These are phyloP conservation scores for Zaprionus tsacasi DNA, from an alignment of 1,140 invertebrate genomes.

Conservation along the genomic window DNA sequence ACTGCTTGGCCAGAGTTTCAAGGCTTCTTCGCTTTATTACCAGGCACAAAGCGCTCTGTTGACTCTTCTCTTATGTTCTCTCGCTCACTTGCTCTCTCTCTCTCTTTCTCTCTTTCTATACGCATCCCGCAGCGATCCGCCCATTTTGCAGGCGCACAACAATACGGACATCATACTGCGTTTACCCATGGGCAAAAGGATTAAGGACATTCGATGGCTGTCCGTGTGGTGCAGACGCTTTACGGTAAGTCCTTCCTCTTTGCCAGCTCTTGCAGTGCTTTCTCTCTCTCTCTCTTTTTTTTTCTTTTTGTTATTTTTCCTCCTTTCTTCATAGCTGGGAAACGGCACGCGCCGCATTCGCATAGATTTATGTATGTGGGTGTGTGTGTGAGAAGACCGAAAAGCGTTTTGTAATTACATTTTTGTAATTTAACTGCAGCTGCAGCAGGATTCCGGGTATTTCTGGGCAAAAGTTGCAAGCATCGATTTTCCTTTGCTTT, in stretches of 20 bases:
- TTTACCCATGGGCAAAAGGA: conserved; percentile 91
- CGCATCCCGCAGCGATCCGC: conserved; percentile 88
- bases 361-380: conserved; percentile 58
- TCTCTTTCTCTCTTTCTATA: conserved; percentile 26
- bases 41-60: conserved; percentile 7
- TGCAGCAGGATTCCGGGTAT: conserved; percentile 23
- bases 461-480: conserved; percentile 21
- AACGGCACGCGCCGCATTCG: conserved; percentile 66
- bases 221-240: conserved; percentile 95
- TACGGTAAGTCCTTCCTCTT: conserved; percentile 88
- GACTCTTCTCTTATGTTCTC: conserved; percentile 18
- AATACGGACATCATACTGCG: conserved; percentile 92
- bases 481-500: conserved; percentile 6
- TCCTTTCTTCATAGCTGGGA: conserved; percentile 29
- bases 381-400: conserved; percentile 39
- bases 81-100: conserved; percentile 8
- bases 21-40: conserved; percentile 24
- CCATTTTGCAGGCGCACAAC: conserved; percentile 89
- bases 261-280: background rate
- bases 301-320: conserved; percentile 21
- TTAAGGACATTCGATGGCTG: conserved; percentile 94
- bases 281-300: background rate
- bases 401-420: conserved; percentile 74
- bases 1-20: conserved; percentile 20
- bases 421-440: conserved; percentile 75